Conservation (phyloP, 2,113 vertebrate genomes). For the Ia io region DNA sequence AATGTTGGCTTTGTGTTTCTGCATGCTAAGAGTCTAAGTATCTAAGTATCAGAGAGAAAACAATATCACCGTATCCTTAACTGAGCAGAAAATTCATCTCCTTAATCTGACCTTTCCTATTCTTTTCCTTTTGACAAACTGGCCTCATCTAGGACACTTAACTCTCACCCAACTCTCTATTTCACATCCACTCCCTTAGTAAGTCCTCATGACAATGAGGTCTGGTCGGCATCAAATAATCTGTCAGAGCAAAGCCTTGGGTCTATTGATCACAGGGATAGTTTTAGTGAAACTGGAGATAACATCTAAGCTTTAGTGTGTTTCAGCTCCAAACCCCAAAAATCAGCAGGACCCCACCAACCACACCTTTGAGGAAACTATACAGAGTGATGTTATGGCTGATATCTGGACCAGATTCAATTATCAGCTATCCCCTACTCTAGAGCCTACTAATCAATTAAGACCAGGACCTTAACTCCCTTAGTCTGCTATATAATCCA, state of each 20-base stretch:
- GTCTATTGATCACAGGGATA: neutral
- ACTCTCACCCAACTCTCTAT: neutral
- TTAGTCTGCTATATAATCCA: neutral
- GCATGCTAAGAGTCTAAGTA: neutral
- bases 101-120: neutral
- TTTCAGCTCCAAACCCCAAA: neutral
- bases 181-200: neutral
- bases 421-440: neutral
- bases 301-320: neutral
- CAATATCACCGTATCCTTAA: neutral
- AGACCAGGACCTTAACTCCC: neutral
- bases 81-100: neutral
- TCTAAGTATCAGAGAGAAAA: neutral
- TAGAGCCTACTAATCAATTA: neutral
- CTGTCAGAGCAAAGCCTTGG: neutral
- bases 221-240: neutral
- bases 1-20: neutral
- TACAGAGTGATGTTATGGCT: neutral
- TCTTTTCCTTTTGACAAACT: neutral
- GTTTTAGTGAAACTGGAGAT: neutral
- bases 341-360: neutral
- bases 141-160: neutral
- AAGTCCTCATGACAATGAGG: neutral
- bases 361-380: neutral
- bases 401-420: neutral